phyloP scores from a whole-genome alignment of 2,797 vertebrate genomes.

The Phoxinus dragarum region DNA sequence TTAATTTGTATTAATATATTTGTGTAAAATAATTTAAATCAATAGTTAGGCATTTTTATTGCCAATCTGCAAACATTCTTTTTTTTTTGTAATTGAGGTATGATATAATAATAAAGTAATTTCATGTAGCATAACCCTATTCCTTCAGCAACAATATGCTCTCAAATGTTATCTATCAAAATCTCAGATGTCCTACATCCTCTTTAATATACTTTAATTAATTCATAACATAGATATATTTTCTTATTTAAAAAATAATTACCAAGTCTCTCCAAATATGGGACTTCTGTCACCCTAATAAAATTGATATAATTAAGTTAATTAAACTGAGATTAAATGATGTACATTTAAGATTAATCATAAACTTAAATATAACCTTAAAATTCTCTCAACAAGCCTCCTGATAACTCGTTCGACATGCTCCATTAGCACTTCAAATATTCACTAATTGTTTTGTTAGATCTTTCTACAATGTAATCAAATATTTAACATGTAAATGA shows the following conservation, averaged over 20 bases:
- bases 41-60: no score
- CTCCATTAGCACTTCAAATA: slow-evolving; percentile 9
- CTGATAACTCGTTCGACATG: not conserved
- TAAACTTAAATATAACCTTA: slow-evolving; percentile 11
- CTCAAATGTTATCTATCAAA: slow-evolving; percentile 21
- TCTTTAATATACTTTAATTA: slow-evolving; percentile 8
- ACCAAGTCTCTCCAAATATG: not conserved
- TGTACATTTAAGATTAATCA: slow-evolving; percentile 5
- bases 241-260: slow-evolving; percentile 22
- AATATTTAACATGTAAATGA: slow-evolving; percentile 19
- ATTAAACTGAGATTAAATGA: not conserved
- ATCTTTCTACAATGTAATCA: slow-evolving; percentile 23
- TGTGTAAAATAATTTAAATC: not conserved
- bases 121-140: slow-evolving; percentile 2
- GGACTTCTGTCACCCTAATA: slow-evolving; percentile 2
- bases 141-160: slow-evolving; percentile 22
- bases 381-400: not conserved
- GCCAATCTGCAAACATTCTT: slow-evolving; percentile 11
- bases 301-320: not conserved
- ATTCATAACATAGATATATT: slow-evolving; percentile 26
- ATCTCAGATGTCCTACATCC: not conserved
- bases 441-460: not conserved
- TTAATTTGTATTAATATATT: not conserved
- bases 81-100: slow-evolving; percentile 33
- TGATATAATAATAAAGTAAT: slow-evolving; percentile 27